A percentile compares a stretch with the other conserved stretches of the same genome.
These are phyloP conservation scores for Acronicta leporina DNA, from an alignment of 2,888 invertebrate species.

Conservation along the genomic window DNA sequence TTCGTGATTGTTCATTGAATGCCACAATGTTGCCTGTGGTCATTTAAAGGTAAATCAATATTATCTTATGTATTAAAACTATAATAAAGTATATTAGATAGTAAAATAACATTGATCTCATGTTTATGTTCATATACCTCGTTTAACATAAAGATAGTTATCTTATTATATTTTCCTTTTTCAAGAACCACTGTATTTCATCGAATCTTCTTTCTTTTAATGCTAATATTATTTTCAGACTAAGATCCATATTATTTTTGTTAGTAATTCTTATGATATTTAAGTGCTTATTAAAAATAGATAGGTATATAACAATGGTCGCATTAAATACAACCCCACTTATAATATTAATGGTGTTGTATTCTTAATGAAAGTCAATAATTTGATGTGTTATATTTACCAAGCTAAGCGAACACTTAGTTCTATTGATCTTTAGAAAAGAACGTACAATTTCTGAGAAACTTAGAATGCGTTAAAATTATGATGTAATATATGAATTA, in stretches of 20 bases:
- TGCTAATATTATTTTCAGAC: background rate
- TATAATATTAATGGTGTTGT: background rate
- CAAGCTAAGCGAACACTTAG: background rate
- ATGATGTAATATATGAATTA: background rate
- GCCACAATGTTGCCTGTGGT: conserved; percentile 20
- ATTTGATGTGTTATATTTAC: background rate
- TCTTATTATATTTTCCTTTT: background rate
- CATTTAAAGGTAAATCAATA: conserved; percentile 35
- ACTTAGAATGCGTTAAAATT: conserved; percentile 14
- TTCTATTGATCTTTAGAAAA: conserved; percentile 1
- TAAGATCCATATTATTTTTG: background rate
- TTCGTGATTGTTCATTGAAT: conserved; percentile 19
- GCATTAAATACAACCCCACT: background rate
- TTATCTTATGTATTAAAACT: conserved; percentile 33
- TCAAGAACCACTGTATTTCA: background rate
- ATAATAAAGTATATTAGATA: conserved; percentile 32
- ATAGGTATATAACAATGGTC: background rate
- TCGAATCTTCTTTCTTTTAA: conserved; percentile 7
- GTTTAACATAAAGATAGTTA: conserved; percentile 25
- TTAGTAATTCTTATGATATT: background rate
- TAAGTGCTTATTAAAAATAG: background rate
- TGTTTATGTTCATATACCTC: conserved; percentile 45
- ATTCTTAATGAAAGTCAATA: background rate
- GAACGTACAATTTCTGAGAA: conserved; percentile 5
- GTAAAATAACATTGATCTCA: conserved; percentile 62